A percentile compares a stretch with the other conserved stretches of the same genome.
These are phyloP conservation scores for Archaeoteleia sp. DNA, from an alignment of 2,888 invertebrate species.

Conservation along the genomic window DNA sequence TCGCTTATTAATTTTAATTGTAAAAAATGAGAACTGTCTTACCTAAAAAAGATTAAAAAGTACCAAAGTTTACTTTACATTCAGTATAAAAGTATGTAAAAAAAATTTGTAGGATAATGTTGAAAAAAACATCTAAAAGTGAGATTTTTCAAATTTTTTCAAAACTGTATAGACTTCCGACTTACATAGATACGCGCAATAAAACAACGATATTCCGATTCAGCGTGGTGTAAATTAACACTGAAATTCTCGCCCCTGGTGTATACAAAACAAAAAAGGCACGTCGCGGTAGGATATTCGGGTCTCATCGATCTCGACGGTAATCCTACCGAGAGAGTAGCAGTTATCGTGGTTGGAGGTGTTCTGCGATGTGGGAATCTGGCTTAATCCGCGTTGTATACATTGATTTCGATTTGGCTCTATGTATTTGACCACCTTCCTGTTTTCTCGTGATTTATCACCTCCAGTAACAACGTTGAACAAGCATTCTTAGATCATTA, in stretches of 20 bases:
- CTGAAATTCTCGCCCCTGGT: not conserved
- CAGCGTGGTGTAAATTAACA: not conserved
- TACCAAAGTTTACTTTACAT: no score
- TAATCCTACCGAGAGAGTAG: constrained; percentile 7
- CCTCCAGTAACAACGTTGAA: not conserved
- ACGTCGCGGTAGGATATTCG: not conserved
- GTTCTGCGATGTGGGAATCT: constrained; percentile 14
- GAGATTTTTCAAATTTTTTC: no score
- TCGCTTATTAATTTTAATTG: no score
- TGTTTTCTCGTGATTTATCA: constrained; percentile 5
- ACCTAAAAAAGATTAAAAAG: no score
- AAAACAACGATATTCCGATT: no score
- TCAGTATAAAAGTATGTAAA: no score
- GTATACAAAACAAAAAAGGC: constrained; percentile 1
- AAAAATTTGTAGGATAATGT: no score
- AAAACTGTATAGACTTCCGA: no score
- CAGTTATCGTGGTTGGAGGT: constrained; percentile 10
- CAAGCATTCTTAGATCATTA: no score
- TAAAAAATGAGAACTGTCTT: no score
- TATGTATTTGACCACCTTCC: constrained; percentile 2
- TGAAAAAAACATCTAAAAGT: no score
- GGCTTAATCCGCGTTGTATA: constrained; percentile 10
- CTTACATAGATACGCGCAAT: no score
- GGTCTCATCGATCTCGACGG: constrained; percentile 2
- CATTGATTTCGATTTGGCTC: constrained; percentile 8